Base-by-base conservation (phyloP, 2,888 invertebrate genomes). In the Archips crataeganus region DNA sequence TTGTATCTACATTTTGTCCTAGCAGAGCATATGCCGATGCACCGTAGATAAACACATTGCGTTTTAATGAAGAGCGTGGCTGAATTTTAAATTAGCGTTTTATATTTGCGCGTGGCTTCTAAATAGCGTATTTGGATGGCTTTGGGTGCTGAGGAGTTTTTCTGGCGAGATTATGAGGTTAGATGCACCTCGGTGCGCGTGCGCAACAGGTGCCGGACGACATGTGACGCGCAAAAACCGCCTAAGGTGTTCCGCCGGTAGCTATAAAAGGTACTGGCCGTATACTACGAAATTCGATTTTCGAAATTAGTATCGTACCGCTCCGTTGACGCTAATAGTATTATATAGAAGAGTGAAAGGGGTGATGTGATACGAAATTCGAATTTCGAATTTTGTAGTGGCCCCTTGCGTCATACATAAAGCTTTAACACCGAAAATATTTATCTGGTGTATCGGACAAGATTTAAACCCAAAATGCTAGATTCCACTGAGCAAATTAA, bases 141-240 rank as follows among this genome's bases (percentile, higher is more conserved):
- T 15, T n/a, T 11, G 45, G 62, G 32, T 59, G 32, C 47, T 47
- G 54, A 47, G 23, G 23, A 42, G 67, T 68, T 63, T 72, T 73
- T 69, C 68, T 60, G 49, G 39, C 13, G 11, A 34, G 72, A 71
- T 71, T 66, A 71, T 71, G 61, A 64, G 66, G 73, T 61, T 71
- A 73, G 67, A 60, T 72, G 75, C 77, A 75, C 51, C 70, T 73
- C 66, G 70, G 62, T 79, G 79, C 81, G 82, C 83, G 85, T 84
- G 85, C 82, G 80, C 85, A 91, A 87, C 93, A 92, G 92, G 87
- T 93, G 92, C 77, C 74, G 57, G 47, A 68, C 79, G 79, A 82
- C 92, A 92, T 88, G 82, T 91, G 91, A 84, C 79, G 76, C 74
- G 85, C 83, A 84, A 87, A 87, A 87, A 86, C 82, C 36, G 45